These are phyloP conservation scores for Aphyosemion australe DNA, from an alignment of 2,113 vertebrate genomes.

Conservation along the genomic window DNA sequence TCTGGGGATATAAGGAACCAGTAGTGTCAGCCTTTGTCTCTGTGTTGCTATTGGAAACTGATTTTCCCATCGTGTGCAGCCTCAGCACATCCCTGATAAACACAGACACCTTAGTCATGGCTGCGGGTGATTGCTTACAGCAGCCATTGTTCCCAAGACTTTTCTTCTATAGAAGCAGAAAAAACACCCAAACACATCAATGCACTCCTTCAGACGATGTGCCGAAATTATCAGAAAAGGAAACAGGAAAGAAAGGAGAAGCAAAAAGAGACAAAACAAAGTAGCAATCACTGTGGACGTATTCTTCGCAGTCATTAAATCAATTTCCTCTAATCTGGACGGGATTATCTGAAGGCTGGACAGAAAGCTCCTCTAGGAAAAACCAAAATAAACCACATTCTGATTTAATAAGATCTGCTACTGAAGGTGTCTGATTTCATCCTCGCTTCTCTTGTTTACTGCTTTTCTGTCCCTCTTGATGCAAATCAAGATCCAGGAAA, in stretches of 20 bases:
- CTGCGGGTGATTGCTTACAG: conserved; percentile 22
- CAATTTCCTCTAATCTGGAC: conserved; percentile 69
- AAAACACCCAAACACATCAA: background rate
- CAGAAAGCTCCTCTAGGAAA: conserved; percentile 45
- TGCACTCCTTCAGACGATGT: background rate
- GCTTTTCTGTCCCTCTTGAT: conserved; percentile 3
- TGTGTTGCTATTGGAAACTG: background rate
- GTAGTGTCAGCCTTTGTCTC: background rate
- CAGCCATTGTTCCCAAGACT: conserved; percentile 33
- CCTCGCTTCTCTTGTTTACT: conserved; percentile 17
- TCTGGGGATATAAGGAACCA: background rate
- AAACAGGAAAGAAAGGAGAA: too few species aligned
- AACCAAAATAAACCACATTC: conserved; percentile 56
- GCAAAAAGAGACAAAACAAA: background rate
- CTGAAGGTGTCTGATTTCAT: conserved; percentile 9
- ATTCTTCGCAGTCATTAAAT: conserved; percentile 61
- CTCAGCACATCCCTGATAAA: background rate
- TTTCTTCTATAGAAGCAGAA: background rate
- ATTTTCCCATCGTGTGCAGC: background rate
- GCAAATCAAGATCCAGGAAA: background rate
- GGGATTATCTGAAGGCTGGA: conserved; percentile 66
- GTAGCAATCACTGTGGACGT: conserved; percentile 20
- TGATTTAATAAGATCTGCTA: conserved; percentile 71
- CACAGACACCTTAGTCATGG: background rate
- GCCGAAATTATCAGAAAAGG: background rate